phyloP scores from a whole-genome alignment of 37 sponge, comb jelly and placozoan genomes.

The Oscarella lobularis region DNA sequence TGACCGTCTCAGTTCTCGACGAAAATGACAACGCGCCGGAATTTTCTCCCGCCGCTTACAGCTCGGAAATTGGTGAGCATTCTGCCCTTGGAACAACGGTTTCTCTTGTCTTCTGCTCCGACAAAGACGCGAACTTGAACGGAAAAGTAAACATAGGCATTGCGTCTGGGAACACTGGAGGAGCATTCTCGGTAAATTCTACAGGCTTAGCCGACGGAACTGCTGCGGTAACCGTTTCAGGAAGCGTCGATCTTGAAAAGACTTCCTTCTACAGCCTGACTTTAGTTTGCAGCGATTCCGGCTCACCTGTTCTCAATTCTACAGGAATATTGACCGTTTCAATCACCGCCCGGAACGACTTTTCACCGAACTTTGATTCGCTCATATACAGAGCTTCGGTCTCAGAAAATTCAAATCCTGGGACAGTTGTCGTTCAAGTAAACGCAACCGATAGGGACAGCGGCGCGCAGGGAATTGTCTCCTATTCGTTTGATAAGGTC shows the following conservation, averaged over 20 bases:
- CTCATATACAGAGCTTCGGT: background rate
- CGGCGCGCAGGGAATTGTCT: background rate
- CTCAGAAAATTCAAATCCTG: background rate
- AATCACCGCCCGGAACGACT: slow-evolving; percentile 22
- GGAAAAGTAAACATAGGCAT: background rate
- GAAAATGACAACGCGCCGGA: slow-evolving; percentile 16
- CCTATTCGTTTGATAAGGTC: background rate
- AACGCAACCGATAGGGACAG: background rate
- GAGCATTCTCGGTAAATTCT: background rate
- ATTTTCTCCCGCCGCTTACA: background rate
- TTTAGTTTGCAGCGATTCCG: slow-evolving; percentile 21
- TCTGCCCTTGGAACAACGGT: slow-evolving; percentile 7
- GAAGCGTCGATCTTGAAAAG: slow-evolving; percentile 33
- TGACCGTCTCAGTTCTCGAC: slow-evolving; percentile 3
- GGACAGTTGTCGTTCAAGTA: background rate
- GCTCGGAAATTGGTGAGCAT: slow-evolving; percentile 4
- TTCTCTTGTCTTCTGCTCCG: slow-evolving; percentile 24
- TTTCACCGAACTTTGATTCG: background rate
- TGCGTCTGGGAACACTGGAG: background rate
- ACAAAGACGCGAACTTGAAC: slow-evolving; percentile 16
- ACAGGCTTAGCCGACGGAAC: background rate
- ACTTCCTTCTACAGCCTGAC: slow-evolving; percentile 15
- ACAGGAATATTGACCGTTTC: background rate
- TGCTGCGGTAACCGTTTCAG: slow-evolving; percentile 10
- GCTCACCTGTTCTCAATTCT: background rate